phyloP scores from a whole-genome alignment of 1,140 invertebrate genomes.

The Cotesia glomerata region DNA sequence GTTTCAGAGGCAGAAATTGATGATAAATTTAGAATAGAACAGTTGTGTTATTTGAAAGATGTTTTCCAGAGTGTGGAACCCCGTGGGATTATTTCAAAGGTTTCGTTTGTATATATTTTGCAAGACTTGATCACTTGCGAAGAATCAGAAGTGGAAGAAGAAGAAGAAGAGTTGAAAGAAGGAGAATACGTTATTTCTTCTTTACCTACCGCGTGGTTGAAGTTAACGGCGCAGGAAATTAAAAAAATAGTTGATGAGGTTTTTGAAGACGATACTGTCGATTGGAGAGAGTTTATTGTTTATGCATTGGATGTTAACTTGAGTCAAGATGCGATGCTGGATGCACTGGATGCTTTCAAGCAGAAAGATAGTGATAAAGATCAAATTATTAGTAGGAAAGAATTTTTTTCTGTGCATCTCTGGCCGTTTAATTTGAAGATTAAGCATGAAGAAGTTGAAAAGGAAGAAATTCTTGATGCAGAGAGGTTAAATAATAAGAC shows the following conservation, averaged over 20 bases:
- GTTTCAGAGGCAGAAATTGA: conserved; percentile 40
- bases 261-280: conserved; percentile 63
- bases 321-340: conserved; percentile 61
- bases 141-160: conserved; percentile 49
- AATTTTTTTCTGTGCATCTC: conserved; percentile 55
- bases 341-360: conserved; percentile 56
- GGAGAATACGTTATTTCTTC: conserved; percentile 30
- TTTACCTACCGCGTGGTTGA: conserved; percentile 64
- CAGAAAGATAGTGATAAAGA: conserved; percentile 55
- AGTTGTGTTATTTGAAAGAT: conserved; percentile 61
- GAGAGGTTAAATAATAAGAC: background rate
- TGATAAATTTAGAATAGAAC: conserved; percentile 59
- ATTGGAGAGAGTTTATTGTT: conserved; percentile 71
- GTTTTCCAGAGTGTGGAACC: conserved; percentile 65
- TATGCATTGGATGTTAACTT: conserved; percentile 65
- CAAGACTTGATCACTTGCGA: conserved; percentile 64
- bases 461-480: conserved; percentile 35
- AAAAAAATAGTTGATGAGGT: conserved; percentile 57
- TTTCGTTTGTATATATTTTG: conserved; percentile 64
- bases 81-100: conserved; percentile 60
- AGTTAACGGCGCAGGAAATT: conserved; percentile 60
- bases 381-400: conserved; percentile 54
- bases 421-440: conserved; percentile 61
- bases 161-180: conserved; percentile 41
- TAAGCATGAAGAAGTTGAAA: conserved; percentile 33